phyloP scores from a whole-genome alignment of 30 jellyfish, hydroid and myxozoan genomes.

The Cassiopea xamachana region DNA sequence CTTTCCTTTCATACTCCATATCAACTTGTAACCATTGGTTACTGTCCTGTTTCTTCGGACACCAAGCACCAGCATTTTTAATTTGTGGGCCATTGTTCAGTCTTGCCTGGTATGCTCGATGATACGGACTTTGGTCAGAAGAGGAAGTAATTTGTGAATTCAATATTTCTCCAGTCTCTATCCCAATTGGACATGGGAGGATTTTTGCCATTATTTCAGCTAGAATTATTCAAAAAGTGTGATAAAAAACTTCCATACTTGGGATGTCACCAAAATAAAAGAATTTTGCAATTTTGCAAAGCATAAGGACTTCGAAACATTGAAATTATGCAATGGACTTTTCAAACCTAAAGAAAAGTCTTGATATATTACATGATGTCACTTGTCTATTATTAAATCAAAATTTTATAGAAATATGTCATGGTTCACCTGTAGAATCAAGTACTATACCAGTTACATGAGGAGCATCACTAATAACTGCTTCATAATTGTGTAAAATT shows the following conservation, averaged over 20 bases:
- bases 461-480: constrained; percentile 23
- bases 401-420: too few species aligned
- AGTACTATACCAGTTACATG: constrained; percentile 18
- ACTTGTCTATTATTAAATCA: too few species aligned
- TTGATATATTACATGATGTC: too few species aligned
- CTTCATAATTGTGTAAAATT: neutral
- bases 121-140: constrained; percentile 25
- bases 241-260: neutral
- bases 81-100: constrained; percentile 24
- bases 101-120: constrained; percentile 30
- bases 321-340: too few species aligned
- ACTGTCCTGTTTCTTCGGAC: constrained; percentile 41
- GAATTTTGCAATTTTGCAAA: too few species aligned
- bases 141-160: constrained; percentile 19
- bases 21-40: constrained; percentile 43
- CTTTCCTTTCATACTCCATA: constrained; percentile 11
- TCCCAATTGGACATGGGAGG: constrained; percentile 39
- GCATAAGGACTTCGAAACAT: too few species aligned
- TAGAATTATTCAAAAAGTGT: neutral
- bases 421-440: constrained; percentile 39
- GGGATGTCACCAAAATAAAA: too few species aligned
- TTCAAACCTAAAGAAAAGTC: too few species aligned
- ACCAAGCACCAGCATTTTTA: constrained; percentile 60
- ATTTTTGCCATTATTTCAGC: constrained; percentile 11
- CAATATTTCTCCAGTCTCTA: constrained; percentile 24